Conservation (phyloP, 2,888 invertebrate genomes). For the Lordiphosa andalusiaca region DNA sequence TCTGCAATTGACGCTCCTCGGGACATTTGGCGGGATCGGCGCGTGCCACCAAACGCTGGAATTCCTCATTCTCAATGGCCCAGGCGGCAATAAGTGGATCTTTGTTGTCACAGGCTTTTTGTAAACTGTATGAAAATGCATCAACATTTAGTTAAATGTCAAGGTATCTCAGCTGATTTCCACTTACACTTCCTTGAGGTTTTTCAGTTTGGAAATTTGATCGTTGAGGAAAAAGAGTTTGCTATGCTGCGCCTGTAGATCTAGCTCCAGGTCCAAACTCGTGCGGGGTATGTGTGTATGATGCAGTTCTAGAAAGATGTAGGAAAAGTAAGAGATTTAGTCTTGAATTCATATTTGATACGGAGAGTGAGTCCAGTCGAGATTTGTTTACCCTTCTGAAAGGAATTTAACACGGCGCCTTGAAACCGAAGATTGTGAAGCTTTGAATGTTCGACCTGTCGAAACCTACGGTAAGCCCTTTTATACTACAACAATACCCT, state of each 20-base stretch:
- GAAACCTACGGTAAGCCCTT: no score
- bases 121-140: slow-evolving; percentile 82
- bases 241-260: slow-evolving; percentile 94
- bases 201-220: slow-evolving; percentile 90
- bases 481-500: no score
- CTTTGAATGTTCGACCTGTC: no score
- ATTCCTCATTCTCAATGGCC: slow-evolving; percentile 92
- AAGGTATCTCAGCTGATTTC: rapidly evolving
- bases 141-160: background rate
- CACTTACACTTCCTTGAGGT: slow-evolving; percentile 86
- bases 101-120: slow-evolving; percentile 90
- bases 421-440: no score
- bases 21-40: slow-evolving; percentile 79
- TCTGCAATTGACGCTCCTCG: slow-evolving; percentile 84
- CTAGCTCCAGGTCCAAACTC: slow-evolving; percentile 94
- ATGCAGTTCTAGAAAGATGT: slow-evolving; percentile 79
- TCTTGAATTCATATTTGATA: no score
- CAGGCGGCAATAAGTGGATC: slow-evolving; percentile 91
- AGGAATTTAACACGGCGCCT: no score
- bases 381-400: no score
- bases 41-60: slow-evolving; percentile 85
- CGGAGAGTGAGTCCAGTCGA: no score
- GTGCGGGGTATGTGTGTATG: slow-evolving; percentile 87
- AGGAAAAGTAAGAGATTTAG: background rate
- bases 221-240: slow-evolving; percentile 90